Evolutionary conservation across 2,888 invertebrate species (phyloP).

Genomic region (Euzetes globulus): DNA sequence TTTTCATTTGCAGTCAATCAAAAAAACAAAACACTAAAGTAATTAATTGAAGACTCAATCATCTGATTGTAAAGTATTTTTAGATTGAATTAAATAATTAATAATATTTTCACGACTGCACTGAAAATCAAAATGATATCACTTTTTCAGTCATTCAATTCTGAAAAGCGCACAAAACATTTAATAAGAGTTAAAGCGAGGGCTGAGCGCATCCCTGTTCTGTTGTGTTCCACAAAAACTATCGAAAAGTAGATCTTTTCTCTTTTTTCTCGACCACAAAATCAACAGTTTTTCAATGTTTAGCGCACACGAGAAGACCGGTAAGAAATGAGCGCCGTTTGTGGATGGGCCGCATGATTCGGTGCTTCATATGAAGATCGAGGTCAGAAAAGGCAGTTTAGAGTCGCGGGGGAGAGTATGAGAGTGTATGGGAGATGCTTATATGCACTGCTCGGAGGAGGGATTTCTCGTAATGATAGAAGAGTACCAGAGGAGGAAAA

Average conservation of each 20-base stretch:
- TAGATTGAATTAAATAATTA: neutral
- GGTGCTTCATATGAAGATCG: slow-evolving; percentile 30
- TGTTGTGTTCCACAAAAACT: neutral
- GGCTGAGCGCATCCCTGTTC: neutral
- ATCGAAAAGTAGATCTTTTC: slow-evolving; percentile 19
- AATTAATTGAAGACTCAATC: neutral
- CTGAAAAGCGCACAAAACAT: slow-evolving; percentile 11
- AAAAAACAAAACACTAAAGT: neutral
- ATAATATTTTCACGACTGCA: too few species aligned
- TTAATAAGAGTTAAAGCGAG: slow-evolving; percentile 4
- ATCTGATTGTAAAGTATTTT: neutral
- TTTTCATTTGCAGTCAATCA: slow-evolving; percentile 16
- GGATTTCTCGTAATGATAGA: neutral
- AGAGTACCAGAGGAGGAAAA: slow-evolving; percentile 28
- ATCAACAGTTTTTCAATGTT: slow-evolving; percentile 9
- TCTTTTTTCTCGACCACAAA: neutral
- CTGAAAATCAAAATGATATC: too few species aligned
- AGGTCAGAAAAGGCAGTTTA: slow-evolving; percentile 31
- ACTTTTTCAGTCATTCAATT: too few species aligned
- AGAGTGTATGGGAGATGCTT: slow-evolving; percentile 15
- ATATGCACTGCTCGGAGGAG: slow-evolving; percentile 10
- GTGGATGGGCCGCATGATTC: neutral
- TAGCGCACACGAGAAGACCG: slow-evolving; percentile 6
- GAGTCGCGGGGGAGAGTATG: slow-evolving; percentile 27
- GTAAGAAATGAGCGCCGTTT: slow-evolving; percentile 29